These are phyloP conservation scores for Brachionus calyciflorus DNA, from an alignment of 1,140 invertebrate species.

Conservation along the genomic window DNA sequence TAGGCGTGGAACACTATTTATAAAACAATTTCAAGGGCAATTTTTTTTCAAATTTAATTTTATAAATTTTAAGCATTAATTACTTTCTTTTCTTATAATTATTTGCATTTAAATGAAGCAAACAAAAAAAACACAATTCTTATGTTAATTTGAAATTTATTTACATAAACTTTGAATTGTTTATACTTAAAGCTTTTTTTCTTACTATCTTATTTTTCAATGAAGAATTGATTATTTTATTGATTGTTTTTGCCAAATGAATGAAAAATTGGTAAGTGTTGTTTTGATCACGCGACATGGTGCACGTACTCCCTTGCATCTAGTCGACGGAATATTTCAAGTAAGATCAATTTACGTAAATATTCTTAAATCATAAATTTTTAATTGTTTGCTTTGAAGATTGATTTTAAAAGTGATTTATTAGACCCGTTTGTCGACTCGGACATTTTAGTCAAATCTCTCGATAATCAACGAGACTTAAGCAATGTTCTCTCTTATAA, in stretches of 20 bases:
- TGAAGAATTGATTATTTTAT: too few species aligned
- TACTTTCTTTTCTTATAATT: too few species aligned
- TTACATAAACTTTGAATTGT: too few species aligned
- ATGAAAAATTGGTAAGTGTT: slow-evolving; percentile 10
- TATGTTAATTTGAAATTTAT: too few species aligned
- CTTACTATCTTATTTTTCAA: too few species aligned
- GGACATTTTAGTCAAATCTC: neutral
- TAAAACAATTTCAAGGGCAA: too few species aligned
- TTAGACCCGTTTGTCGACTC: neutral
- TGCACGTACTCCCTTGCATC: slow-evolving; percentile 35
- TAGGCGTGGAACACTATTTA: too few species aligned
- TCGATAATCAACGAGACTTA: neutral
- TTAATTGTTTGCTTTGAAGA: neutral
- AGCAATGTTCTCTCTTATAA: neutral
- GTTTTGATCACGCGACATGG: slow-evolving; percentile 40
- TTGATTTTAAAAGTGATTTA: slow-evolving; percentile 10
- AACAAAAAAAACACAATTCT: too few species aligned
- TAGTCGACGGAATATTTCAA: neutral
- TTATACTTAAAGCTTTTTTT: too few species aligned
- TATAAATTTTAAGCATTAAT: too few species aligned
- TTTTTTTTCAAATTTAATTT: too few species aligned
- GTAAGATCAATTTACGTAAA: neutral
- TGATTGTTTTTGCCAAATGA: neutral
- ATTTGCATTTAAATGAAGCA: too few species aligned
- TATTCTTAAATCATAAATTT: neutral